phyloP scores from a whole-genome alignment of 2,797 vertebrate genomes.

The Apodemus agrarius region DNA sequence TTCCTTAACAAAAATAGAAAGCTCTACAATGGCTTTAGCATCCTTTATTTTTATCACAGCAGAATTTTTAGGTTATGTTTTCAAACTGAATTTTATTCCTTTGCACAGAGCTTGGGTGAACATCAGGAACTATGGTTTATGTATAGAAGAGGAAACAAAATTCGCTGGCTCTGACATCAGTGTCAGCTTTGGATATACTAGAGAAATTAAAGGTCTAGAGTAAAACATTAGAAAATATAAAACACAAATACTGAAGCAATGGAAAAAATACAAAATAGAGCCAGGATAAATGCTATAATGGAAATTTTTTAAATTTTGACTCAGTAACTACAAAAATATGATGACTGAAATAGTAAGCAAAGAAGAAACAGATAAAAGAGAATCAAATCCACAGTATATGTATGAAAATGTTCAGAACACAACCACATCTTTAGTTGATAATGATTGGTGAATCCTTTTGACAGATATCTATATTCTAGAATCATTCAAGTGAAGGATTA shows the following conservation, averaged over 20 bases:
- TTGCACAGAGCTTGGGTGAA: constrained; percentile 1
- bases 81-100: constrained; percentile 49
- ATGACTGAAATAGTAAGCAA: not conserved
- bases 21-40: constrained; percentile 13
- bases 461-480: not conserved
- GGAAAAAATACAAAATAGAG: constrained; percentile 3
- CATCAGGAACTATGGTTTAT: constrained; percentile 29
- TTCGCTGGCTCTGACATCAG: not conserved
- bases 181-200: not conserved
- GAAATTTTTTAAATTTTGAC: not conserved
- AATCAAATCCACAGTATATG: constrained; percentile 5
- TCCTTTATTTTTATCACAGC: constrained; percentile 50
- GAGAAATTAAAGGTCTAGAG: constrained; percentile 36
- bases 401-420: not conserved
- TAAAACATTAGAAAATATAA: constrained; percentile 3
- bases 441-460: not conserved
- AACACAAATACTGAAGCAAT: not conserved
- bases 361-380: not conserved
- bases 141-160: not conserved
- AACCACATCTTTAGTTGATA: not conserved
- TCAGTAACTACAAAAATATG: not conserved
- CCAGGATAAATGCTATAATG: not conserved
- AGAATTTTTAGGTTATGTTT: constrained; percentile 45
- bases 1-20: constrained; percentile 46
- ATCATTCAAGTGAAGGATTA: not conserved